phyloP scores from a whole-genome alignment of 1,140 invertebrate species.

The Neelides sp. region DNA sequence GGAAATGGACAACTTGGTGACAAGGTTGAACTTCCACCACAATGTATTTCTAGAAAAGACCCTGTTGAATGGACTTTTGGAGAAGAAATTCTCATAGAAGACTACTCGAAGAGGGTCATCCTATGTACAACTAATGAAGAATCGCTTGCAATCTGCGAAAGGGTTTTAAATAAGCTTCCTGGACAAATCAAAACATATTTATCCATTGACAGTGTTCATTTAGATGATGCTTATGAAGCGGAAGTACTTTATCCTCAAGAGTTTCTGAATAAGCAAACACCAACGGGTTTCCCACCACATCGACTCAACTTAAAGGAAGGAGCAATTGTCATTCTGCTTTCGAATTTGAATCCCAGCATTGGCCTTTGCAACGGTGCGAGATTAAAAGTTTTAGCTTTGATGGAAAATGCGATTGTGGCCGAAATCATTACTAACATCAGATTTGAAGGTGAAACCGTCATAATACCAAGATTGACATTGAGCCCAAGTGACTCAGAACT shows the following conservation, averaged over 20 bases:
- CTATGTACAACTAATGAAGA: slow-evolving; percentile 15
- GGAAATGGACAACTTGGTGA: slow-evolving; percentile 12
- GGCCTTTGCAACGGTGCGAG: slow-evolving; percentile 37
- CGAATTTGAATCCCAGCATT: slow-evolving; percentile 33
- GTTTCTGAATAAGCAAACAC: slow-evolving; percentile 35
- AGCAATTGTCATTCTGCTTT: slow-evolving; percentile 34
- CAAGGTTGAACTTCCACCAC: background rate
- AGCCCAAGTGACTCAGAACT: slow-evolving; percentile 6
- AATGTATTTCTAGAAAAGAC: background rate
- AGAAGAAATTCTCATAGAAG: background rate
- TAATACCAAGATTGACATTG: slow-evolving; percentile 15
- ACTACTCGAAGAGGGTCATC: slow-evolving; percentile 1
- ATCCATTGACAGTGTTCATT: background rate
- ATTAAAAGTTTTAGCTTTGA: slow-evolving; percentile 24
- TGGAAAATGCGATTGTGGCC: slow-evolving; percentile 1
- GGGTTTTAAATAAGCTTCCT: background rate
- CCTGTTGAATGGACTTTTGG: slow-evolving; percentile 2
- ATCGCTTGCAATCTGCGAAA: slow-evolving; percentile 12
- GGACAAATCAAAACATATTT: slow-evolving; percentile 12
- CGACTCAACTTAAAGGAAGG: slow-evolving; percentile 35
- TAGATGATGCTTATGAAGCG: slow-evolving; percentile 24
- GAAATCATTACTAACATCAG: background rate
- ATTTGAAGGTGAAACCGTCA: background rate
- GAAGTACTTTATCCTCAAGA: slow-evolving; percentile 33
- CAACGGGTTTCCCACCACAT: slow-evolving; percentile 36